Evolutionary conservation across 2,113 vertebrate genomes (phyloP).

Genomic region (Gnathonemus echidnorhynchus): DNA sequence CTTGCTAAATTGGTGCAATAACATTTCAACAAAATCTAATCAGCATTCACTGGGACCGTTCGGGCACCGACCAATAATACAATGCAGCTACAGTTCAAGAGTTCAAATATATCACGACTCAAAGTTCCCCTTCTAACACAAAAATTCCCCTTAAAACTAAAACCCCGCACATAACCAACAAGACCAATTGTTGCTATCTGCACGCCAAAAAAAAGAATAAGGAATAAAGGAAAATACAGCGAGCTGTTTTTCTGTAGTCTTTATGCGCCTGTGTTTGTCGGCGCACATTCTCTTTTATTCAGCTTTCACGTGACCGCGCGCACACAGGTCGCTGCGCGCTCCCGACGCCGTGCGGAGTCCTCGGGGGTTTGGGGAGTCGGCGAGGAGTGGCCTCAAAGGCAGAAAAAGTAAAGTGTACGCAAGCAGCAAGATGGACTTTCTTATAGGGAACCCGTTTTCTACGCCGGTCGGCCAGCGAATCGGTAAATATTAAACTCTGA

Average conservation of each 20-base stretch:
- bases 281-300: neutral
- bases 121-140: neutral
- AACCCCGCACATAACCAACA: neutral
- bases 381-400: neutral
- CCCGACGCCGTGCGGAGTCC: neutral
- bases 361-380: neutral
- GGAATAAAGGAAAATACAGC: neutral
- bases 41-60: neutral
- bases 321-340: constrained; percentile 8
- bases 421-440: constrained; percentile 72
- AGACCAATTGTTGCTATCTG: neutral
- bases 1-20: neutral
- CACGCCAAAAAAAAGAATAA: neutral
- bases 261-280: neutral
- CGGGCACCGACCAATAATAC: neutral
- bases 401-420: neutral
- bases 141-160: neutral
- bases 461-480: constrained; percentile 86
- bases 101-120: neutral
- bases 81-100: neutral
- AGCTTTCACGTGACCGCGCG: constrained; percentile 17
- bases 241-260: neutral
- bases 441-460: constrained; percentile 78
- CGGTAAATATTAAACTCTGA: constrained; percentile 60
- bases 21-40: neutral